Evolutionary conservation across 1,140 invertebrate genomes (phyloP).

Genomic region (Drosophila varians): DNA sequence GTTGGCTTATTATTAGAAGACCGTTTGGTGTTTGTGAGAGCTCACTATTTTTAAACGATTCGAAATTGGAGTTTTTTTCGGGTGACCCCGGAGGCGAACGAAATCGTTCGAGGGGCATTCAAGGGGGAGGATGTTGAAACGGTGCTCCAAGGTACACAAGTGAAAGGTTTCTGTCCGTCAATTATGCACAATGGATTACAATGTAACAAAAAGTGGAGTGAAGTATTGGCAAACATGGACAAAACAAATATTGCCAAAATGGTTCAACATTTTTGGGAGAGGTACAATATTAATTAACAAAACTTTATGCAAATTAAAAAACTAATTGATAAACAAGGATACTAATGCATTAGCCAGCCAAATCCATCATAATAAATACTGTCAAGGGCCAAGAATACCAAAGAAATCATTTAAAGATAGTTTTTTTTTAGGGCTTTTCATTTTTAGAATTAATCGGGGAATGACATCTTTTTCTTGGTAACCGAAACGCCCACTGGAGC

Average conservation of each 20-base stretch:
- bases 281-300: not conserved
- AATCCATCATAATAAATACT: not conserved
- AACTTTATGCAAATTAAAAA: not conserved
- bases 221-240: constrained; percentile 7
- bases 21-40: constrained; percentile 18
- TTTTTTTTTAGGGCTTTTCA: not conserved
- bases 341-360: not conserved
- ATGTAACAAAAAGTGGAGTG: not conserved
- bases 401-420: not conserved
- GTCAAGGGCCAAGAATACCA: not conserved
- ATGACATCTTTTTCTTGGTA: constrained; percentile 39
- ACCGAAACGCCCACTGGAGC: constrained; percentile 43
- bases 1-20: constrained; percentile 43
- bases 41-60: constrained; percentile 53
- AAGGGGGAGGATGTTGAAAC: not conserved
- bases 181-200: constrained; percentile 21
- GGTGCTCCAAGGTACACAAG: constrained; percentile 37
- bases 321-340: no score
- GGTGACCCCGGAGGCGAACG: not conserved
- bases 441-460: constrained; percentile 24
- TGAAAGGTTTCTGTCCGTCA: constrained; percentile 42
- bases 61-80: constrained; percentile 28
- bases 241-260: constrained; percentile 16
- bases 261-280: not conserved
- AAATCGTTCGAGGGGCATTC: not conserved